Evolutionary conservation across 2,113 vertebrate species (phyloP).

Genomic region (Bungarus multicinctus): DNA sequence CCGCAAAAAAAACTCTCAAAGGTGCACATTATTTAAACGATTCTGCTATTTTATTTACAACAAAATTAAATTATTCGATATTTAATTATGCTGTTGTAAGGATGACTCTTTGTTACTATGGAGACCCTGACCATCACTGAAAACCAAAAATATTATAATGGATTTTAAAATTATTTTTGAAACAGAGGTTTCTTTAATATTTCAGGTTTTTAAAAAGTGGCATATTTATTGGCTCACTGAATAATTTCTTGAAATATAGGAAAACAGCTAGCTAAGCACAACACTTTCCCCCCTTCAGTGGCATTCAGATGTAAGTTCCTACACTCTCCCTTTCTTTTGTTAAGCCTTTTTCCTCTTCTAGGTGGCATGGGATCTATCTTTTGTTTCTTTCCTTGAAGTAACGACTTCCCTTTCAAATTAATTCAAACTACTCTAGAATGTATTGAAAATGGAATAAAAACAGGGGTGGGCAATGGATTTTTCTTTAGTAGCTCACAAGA

Average conservation of each 20-base stretch:
- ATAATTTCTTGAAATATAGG: not conserved
- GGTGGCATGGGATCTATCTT: not conserved
- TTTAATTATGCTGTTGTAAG: slow-evolving; percentile 5
- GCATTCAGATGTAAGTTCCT: not conserved
- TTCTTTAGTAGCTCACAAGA: not conserved
- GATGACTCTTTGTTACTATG: not conserved
- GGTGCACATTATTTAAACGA: slow-evolving; percentile 3
- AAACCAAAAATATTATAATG: not conserved
- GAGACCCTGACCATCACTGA: not conserved
- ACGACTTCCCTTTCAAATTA: not conserved
- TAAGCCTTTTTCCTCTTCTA: not conserved
- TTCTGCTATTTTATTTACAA: not conserved
- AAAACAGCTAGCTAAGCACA: not conserved
- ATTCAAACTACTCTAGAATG: not conserved
- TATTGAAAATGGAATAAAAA: not conserved
- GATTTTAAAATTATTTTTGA: not conserved
- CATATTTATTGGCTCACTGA: not conserved
- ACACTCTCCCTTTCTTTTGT: not conserved
- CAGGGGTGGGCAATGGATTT: not conserved
- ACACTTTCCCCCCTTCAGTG: not conserved
- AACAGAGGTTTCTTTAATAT: not conserved
- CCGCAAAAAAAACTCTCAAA: not conserved
- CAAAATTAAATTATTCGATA: slow-evolving; percentile 13
- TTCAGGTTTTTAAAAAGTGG: not conserved
- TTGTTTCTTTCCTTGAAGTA: not conserved